phyloP scores from a whole-genome alignment of 2,888 invertebrate species.

The Melanostoma mellinum region DNA sequence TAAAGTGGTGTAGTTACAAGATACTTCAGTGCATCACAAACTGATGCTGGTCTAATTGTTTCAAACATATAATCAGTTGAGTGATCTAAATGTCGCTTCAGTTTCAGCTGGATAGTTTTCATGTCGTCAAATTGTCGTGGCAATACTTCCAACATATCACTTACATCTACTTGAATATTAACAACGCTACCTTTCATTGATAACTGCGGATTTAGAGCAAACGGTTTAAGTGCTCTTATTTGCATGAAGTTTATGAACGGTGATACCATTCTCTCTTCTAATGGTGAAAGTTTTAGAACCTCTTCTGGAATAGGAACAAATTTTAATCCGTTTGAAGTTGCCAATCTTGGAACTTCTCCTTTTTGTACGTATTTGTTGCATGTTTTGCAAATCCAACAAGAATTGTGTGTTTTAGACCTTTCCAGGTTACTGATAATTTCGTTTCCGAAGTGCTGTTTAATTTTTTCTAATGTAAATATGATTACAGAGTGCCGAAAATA shows the following conservation, averaged over 20 bases:
- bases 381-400: conserved; percentile 2
- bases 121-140: conserved; percentile 74
- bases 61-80: conserved; percentile 75
- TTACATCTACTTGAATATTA: conserved; percentile 76
- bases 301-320: conserved; percentile 68
- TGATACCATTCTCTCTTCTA: conserved; percentile 78
- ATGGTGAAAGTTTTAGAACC: conserved; percentile 69
- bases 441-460: background rate
- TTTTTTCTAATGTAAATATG: background rate
- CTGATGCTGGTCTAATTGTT: conserved; percentile 73
- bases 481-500: conserved; percentile 1
- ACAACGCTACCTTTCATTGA: conserved; percentile 76
- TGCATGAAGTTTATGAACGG: conserved; percentile 78
- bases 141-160: conserved; percentile 69
- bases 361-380: conserved; percentile 2
- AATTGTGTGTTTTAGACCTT: background rate
- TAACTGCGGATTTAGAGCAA: conserved; percentile 76
- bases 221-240: conserved; percentile 75
- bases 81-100: conserved; percentile 75
- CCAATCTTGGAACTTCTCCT: conserved; percentile 3
- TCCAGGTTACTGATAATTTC: background rate
- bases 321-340: background rate
- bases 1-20: conserved; percentile 66
- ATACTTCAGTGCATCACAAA: conserved; percentile 73
- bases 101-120: conserved; percentile 75